Evolutionary conservation across 1,140 invertebrate genomes (phyloP).

Genomic region (Tigriopus japonicus): DNA sequence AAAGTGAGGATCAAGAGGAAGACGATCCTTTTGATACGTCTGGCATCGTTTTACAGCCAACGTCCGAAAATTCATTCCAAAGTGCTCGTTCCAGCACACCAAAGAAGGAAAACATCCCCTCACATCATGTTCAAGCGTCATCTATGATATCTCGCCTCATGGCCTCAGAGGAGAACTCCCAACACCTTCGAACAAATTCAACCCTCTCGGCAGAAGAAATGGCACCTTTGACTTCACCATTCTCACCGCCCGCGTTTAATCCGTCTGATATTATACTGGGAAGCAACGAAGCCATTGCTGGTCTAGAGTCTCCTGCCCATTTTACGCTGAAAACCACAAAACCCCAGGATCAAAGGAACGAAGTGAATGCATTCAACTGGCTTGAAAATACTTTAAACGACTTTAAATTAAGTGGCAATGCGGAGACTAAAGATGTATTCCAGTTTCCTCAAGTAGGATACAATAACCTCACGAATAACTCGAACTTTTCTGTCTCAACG

Average conservation of each 20-base stretch:
- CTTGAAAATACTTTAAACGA: slow-evolving; percentile 18
- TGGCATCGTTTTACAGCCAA: background rate
- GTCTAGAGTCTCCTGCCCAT: slow-evolving; percentile 6
- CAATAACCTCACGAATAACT: background rate
- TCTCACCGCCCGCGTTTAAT: slow-evolving; percentile 14
- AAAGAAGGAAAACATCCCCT: background rate
- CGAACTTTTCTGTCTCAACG: too few species aligned
- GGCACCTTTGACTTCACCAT: slow-evolving; percentile 3
- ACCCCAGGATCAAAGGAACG: slow-evolving; percentile 12
- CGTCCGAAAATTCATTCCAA: background rate
- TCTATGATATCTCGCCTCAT: slow-evolving; percentile 9
- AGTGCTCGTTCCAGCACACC: background rate
- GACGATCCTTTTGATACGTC: slow-evolving; percentile 14
- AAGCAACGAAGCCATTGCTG: slow-evolving; percentile 13
- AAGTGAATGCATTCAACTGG: slow-evolving; percentile 22
- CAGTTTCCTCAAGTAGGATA: background rate
- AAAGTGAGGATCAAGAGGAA: background rate
- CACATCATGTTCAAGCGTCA: background rate
- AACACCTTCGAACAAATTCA: background rate
- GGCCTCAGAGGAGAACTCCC: background rate
- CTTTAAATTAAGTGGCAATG: background rate
- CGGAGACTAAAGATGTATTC: background rate
- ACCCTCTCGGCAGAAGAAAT: background rate
- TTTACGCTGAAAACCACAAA: background rate
- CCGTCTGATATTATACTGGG: slow-evolving; percentile 11